Base-by-base conservation (phyloP, 2,113 vertebrate species). In the Rhinolophus ferrumequinum region DNA sequence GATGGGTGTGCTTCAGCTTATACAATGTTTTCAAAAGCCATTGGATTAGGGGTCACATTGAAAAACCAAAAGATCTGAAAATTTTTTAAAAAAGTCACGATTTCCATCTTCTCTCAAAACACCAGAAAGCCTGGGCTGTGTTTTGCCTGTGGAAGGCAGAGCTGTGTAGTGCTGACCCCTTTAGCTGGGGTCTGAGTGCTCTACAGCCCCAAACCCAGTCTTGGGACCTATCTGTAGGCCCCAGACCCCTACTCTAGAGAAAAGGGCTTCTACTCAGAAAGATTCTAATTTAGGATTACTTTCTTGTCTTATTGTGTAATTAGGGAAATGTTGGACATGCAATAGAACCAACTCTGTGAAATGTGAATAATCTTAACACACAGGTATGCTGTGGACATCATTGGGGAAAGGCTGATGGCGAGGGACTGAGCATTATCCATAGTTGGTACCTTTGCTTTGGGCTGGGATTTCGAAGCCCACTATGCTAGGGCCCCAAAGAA, bases 281-380 rank as follows among this genome's bases (percentile, higher is more conserved):
- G 80, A 88, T 88, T 92, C 82, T 81, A 75, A 89, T 86, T 83
- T 38, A 52, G 52, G 33, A 76, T 94, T 66, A 54, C 41, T 80
- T 83, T 90, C 50, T 80, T 67, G 28, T 70, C 19, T 92, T 87
- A 75, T 35, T 79, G 3, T 67, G 82, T 77, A 67, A 72, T 94
- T 64, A 72, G 44, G 38, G 70, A 67, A 54, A 95, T 76, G 77
- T 90, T 38, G 47, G 8, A 30, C 58, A 19, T 58, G 30, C 38
- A 13, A 12, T 19, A 86, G 72, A 73, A 28, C 67, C 0, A 12
- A 84, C 26, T 81, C 47, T 73, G 19, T 90, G 76, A 73, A 95
- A 73, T 75, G 88, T 24, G 24, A 88, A 62, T 70, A 94, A 52
- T 69, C 33, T 26, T 60, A 38, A 47, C 69, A 58, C 30, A 15